Evolutionary conservation across 2,888 invertebrate species (phyloP), one percentile per base, ranked within the genome.

Genomic region (Agelastica alni): DNA sequence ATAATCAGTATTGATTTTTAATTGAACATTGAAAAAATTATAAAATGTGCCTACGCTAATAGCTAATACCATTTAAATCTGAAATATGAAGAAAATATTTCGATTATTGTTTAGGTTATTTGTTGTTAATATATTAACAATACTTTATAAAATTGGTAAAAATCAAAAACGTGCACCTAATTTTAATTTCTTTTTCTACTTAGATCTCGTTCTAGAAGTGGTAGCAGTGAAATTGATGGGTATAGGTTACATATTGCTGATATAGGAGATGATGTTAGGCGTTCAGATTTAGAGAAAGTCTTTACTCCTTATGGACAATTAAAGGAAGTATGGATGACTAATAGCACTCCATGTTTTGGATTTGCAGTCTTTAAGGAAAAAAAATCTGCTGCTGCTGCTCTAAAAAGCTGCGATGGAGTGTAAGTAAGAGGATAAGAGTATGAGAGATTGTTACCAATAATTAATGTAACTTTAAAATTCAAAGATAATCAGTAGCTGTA

Each of bases 301-400:
- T 83, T 82, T 70, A 75, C 79, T 18, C 80, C 80, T 56, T 83
- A 77, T 69, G 83, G 83, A 1, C 74, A 73, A 13, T 63, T 83
- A 12, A 75, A 77, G 58, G 83, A 83, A 66, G 77, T 83, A 3
- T 83, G 83, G 83, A 77, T 83, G 70, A 83, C 83, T 0, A 78
- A 79, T 58, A 82, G 80, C 61, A 81, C 82, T 6, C 83, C 83
- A 1, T 82, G 82, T 64, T 83, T 83, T 75, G 83, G 83, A n/a
- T 83, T 83, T 74, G 79, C 82, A 43, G 82, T 82, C 6, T 83
- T 75, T 69, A 79, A 79, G 64, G 77, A 79, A 58, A 79, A 78
- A 62, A 80, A 80, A 62, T 79, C 80, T 70, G 82, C 82, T 12
- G 76, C 75, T 49, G 74, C 75, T 45, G 80, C 79, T 9, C 60